Base-by-base conservation (phyloP, 2,113 vertebrate genomes). In the Hippolais icterina region DNA sequence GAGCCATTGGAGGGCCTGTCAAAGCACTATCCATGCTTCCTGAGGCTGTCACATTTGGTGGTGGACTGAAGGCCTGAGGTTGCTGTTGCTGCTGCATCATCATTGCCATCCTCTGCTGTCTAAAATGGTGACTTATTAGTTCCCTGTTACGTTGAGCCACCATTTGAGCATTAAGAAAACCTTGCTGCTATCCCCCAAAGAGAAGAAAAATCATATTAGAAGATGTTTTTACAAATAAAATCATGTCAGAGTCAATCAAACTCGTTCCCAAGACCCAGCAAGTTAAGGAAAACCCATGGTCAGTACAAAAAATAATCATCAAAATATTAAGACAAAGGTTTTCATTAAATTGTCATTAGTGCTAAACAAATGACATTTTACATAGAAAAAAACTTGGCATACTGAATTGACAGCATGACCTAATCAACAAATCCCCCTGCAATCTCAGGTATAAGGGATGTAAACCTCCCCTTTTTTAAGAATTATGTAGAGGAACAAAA, bases 101-200 rank as follows among this genome's bases (percentile, higher is more conserved):
- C 97, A 99, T 98, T 47, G 99, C 98, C 98, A 99, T 98, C 89
- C 98, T 98, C 96, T 99, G 99, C 88, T 99, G 99, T 85, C 98
- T 98, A 97, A 99, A 98, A 97, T 99, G 99, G 83, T 99, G 98
- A 90, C 97, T 99, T 74, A 98, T 96, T 97, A 99, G 96, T 97
- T 99, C 99, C 93, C 99, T 98, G 95, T 98, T 99, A 72, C 99
- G 98, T 97, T 99, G 99, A 76, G 99, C 99, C 68, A 99, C 98
- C 99, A 99, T 99, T 97, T 99, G 99, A 80, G 99, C 98, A 22
- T 99, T 99, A 76, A 99, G 97, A 97, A 99, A 99, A 90, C 98
- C 97, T 95, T 99, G 98, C 98, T 99, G 95, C 91, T 85, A 89
- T 49, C 81, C 95, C 83, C 83, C 83, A 95, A 95, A 95, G 25